A percentile compares a stretch with the other conserved stretches of the same genome.
These are phyloP conservation scores for Paracyclopina nana DNA, from an alignment of 1,140 invertebrate genomes.

Conservation along the genomic window DNA sequence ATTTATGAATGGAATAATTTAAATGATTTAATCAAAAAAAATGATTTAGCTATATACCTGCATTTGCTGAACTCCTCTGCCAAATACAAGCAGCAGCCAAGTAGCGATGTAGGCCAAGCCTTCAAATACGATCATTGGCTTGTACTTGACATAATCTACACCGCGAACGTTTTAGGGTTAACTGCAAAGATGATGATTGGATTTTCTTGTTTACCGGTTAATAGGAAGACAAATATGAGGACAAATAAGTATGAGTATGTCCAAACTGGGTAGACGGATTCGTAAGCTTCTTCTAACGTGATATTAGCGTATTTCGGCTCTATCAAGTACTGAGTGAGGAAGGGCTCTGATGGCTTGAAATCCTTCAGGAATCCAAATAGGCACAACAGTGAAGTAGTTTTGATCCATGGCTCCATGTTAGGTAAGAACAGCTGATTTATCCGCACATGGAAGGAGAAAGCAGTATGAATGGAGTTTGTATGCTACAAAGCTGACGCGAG, in stretches of 20 bases:
- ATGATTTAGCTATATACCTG: conserved; percentile 25
- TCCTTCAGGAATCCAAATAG: conserved; percentile 60
- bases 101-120: conserved; percentile 40
- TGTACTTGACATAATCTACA: conserved; percentile 63
- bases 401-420: conserved; percentile 1
- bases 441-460: no score
- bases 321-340: conserved; percentile 50
- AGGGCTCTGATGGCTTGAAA: conserved; percentile 58
- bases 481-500: no score
- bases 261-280: conserved; percentile 55
- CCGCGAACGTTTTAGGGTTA: no score
- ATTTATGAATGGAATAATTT: neutral
- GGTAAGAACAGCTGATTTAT: no score
- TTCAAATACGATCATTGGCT: conserved; percentile 57
- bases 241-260: conserved; percentile 54
- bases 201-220: no score
- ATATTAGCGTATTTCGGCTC: conserved; percentile 19
- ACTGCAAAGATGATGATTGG: no score
- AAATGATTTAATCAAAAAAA: neutral
- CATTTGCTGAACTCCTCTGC: conserved; percentile 36
- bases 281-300: conserved; percentile 25
- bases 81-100: conserved; percentile 49
- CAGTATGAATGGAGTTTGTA: no score
- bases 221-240: conserved; percentile 49
- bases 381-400: conserved; percentile 35